A percentile compares a stretch with the other conserved stretches of the same genome.
Evolutionary conservation across 2,888 invertebrate species (phyloP).

Genomic region (Leptopilina myrica): DNA sequence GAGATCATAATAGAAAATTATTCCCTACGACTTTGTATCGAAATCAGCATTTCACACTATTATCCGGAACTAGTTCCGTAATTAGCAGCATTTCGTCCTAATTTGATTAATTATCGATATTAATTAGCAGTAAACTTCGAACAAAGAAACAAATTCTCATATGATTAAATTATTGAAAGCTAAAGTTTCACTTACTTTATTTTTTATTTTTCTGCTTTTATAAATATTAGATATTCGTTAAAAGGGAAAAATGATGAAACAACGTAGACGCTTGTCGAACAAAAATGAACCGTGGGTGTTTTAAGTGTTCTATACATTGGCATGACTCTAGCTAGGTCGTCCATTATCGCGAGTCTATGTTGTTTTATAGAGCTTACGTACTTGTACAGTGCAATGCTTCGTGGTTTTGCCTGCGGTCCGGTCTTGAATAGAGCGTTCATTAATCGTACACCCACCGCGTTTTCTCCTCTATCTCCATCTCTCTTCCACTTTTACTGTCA

Average conservation of each 20-base stretch:
- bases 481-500: too few relatives aligned
- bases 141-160: too few relatives aligned
- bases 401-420: slow-evolving; percentile 32
- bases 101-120: too few relatives aligned
- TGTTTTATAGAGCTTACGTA: slow-evolving; percentile 25
- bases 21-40: too few relatives aligned
- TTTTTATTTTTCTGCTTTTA: background rate
- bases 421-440: slow-evolving; percentile 30
- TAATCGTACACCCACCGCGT: slow-evolving; percentile 27
- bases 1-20: too few relatives aligned
- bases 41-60: too few relatives aligned
- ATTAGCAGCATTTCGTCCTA: too few relatives aligned
- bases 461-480: background rate
- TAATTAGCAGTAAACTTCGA: too few relatives aligned
- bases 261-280: slow-evolving; percentile 14
- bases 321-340: slow-evolving; percentile 3
- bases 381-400: slow-evolving; percentile 27
- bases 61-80: too few relatives aligned
- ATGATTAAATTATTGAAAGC: background rate
- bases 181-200: background rate
- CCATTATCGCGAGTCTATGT: slow-evolving; percentile 32
- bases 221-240: background rate
- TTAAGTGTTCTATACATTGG: slow-evolving; percentile 16
- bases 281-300: slow-evolving; percentile 25
- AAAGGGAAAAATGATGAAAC: slow-evolving; percentile 9